Conservation (phyloP, 2,113 vertebrate species). For the Cariama cristata region DNA sequence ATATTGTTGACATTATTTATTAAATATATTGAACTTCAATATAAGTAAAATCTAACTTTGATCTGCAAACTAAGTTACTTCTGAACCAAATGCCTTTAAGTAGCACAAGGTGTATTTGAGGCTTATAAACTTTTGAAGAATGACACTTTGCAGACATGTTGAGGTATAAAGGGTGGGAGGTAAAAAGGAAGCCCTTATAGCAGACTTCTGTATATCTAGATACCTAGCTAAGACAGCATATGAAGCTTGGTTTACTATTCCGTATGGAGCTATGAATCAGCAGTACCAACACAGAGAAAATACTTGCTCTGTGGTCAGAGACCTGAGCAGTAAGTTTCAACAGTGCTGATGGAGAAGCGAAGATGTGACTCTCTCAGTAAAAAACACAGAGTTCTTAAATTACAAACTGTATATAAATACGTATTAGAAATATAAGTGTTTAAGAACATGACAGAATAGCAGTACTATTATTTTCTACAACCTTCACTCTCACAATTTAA, state of each 20-base stretch:
- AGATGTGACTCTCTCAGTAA: neutral
- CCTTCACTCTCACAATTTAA: neutral
- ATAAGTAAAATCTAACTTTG: neutral
- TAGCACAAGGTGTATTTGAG: neutral
- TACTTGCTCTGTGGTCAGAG: neutral
- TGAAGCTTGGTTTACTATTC: neutral
- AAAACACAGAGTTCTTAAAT: neutral
- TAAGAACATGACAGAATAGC: neutral
- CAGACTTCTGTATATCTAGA: neutral
- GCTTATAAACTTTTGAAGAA: neutral
- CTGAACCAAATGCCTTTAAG: neutral
- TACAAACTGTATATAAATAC: neutral
- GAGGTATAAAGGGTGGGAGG: neutral
- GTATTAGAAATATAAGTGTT: neutral
- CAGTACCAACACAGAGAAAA: neutral
- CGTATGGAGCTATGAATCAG: neutral
- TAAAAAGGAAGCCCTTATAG: neutral
- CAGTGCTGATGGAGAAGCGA: neutral
- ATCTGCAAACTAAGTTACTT: neutral
- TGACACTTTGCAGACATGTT: neutral
- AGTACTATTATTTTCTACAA: neutral
- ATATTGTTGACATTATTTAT: neutral
- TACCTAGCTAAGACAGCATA: neutral
- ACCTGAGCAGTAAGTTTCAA: neutral
- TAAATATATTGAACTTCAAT: neutral